phyloP scores from a whole-genome alignment of 2,113 vertebrate genomes.

The Cygnus buccinator region DNA sequence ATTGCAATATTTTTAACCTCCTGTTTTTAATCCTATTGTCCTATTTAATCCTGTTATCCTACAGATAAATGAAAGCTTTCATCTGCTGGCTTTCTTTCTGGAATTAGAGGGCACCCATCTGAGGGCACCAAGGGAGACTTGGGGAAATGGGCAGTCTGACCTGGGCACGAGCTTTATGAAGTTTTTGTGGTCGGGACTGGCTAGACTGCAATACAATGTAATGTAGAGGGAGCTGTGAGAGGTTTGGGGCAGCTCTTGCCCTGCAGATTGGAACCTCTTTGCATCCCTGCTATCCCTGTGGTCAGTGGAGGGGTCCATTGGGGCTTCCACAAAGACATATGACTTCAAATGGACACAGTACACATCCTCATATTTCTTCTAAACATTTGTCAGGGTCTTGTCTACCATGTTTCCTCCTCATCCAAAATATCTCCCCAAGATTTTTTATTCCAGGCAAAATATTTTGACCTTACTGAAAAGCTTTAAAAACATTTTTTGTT shows the following conservation, averaged over 20 bases:
- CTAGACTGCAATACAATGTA: neutral
- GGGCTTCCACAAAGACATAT: neutral
- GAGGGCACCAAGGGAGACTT: neutral
- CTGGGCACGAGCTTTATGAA: neutral
- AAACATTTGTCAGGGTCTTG: neutral
- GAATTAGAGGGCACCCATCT: neutral
- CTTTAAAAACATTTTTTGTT: neutral
- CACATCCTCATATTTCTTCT: neutral
- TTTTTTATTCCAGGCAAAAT: neutral
- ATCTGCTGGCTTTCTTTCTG: neutral
- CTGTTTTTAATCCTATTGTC: neutral
- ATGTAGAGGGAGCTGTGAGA: neutral
- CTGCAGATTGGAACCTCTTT: neutral
- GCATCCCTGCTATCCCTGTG: neutral
- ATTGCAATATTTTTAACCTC: fast-evolving
- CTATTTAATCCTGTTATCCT: neutral
- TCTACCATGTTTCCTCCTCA: neutral
- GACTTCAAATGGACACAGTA: neutral
- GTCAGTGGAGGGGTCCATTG: neutral
- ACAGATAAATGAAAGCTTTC: neutral
- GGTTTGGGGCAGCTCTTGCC: neutral
- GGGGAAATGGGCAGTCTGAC: neutral
- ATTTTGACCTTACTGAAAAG: neutral
- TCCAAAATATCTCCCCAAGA: neutral
- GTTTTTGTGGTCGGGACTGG: neutral